phyloP scores from a whole-genome alignment of 1,140 invertebrate genomes.

The fruit fly (Drosophila melanogaster) region Release_6_plus_ISO1_MT NT_033779.5:11919501-11920000 shows the following conservation, averaged over 20 bases:
- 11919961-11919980: slow-evolving; percentile 64
- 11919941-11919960: background rate
- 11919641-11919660: slow-evolving; percentile 6
- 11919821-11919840: slow-evolving; percentile 65
- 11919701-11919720: slow-evolving; percentile 62
- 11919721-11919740: slow-evolving; percentile 62
- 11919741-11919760: slow-evolving; percentile 81
- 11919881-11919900: slow-evolving; percentile 13
- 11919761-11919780: slow-evolving; percentile 77
- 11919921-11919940: slow-evolving; percentile 9
- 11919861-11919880: slow-evolving; percentile 16
- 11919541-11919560: slow-evolving; percentile 60
- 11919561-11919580: slow-evolving; percentile 43
- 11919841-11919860: slow-evolving; percentile 70
- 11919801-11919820: slow-evolving; percentile 10
- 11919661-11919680: slow-evolving; percentile 36
- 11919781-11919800: slow-evolving; percentile 17
- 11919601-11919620: slow-evolving; percentile 2
- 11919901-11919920: slow-evolving; percentile 34
- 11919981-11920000: slow-evolving; percentile 43
- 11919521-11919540: slow-evolving; percentile 75
- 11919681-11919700: slow-evolving; percentile 73
- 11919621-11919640: background rate
- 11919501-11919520: slow-evolving; percentile 74
- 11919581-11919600: slow-evolving; percentile 13